These are phyloP conservation scores for Altica lythri DNA, from an alignment of 2,888 invertebrate species.

Conservation along the genomic window DNA sequence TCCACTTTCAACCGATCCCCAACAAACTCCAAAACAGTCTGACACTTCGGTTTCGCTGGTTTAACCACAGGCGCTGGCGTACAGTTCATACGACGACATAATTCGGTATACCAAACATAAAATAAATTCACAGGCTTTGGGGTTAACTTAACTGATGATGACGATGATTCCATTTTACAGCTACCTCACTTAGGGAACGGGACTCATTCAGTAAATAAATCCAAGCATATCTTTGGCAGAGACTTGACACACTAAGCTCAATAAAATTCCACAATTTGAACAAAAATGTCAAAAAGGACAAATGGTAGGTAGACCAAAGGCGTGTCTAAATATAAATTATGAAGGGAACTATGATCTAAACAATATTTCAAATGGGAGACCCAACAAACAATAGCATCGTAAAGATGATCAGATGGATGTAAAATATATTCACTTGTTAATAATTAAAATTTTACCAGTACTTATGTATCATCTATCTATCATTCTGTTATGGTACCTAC, in stretches of 20 bases:
- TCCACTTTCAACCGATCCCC: slow-evolving; percentile 76
- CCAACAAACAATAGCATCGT: too few species aligned
- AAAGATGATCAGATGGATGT: too few species aligned
- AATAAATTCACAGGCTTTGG: slow-evolving; percentile 53
- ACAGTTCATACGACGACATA: slow-evolving; percentile 53
- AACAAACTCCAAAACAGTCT: slow-evolving; percentile 65
- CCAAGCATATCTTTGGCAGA: background rate
- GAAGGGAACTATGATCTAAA: too few species aligned
- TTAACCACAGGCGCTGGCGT: slow-evolving; percentile 51
- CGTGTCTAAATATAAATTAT: too few species aligned
- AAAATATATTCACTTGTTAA: too few species aligned
- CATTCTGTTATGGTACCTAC: too few species aligned
- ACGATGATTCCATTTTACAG: slow-evolving; percentile 39
- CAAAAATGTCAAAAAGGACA: background rate
- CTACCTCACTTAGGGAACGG: slow-evolving; percentile 27
- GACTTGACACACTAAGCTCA: background rate
- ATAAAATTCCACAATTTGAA: background rate
- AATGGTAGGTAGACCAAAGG: background rate
- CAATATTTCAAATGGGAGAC: too few species aligned
- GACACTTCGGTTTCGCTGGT: slow-evolving; percentile 52
- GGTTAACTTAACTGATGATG: slow-evolving; percentile 38
- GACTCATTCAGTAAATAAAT: slow-evolving; percentile 3
- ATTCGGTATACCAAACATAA: slow-evolving; percentile 55
- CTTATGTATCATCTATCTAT: too few species aligned
- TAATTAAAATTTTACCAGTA: too few species aligned